These are phyloP conservation scores for Meta bourneti DNA, from an alignment of 2,888 invertebrate genomes.

Conservation along the genomic window DNA sequence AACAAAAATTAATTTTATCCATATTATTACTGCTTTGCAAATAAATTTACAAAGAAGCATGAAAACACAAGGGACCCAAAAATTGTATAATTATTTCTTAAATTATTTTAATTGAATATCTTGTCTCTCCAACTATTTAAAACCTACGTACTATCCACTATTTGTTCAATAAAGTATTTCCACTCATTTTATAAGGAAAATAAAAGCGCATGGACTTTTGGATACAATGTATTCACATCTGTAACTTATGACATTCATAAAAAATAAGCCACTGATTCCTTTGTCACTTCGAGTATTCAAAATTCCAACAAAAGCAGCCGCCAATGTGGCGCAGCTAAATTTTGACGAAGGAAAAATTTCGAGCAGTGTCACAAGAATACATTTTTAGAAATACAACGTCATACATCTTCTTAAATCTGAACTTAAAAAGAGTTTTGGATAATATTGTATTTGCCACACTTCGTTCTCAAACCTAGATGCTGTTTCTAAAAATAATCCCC, in stretches of 20 bases:
- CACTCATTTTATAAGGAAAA: too few relatives aligned
- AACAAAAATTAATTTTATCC: too few relatives aligned
- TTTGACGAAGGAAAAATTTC: not conserved
- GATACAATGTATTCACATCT: conserved; percentile 16
- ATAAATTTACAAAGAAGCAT: too few relatives aligned
- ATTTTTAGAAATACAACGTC: not conserved
- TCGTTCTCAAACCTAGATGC: not conserved
- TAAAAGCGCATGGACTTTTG: too few relatives aligned
- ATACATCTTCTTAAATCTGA: not conserved
- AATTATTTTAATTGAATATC: not conserved
- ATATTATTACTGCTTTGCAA: too few relatives aligned
- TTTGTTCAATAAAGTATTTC: not conserved
- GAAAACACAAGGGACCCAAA: not conserved
- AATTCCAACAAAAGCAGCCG: conserved; percentile 13
- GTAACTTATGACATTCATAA: not conserved
- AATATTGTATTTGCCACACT: not conserved
- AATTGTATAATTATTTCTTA: not conserved
- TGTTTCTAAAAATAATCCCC: not conserved
- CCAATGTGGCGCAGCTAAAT: conserved; percentile 13
- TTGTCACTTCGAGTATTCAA: conserved; percentile 32
- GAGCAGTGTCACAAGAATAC: not conserved
- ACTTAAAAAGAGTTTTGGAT: not conserved
- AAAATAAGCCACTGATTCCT: not conserved
- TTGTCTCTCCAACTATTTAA: not conserved
- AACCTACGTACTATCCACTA: too few relatives aligned